A percentile compares a stretch with the other conserved stretches of the same genome.
Conservation (phyloP, 1,140 invertebrate genomes). For the Orchesella cincta region DNA sequence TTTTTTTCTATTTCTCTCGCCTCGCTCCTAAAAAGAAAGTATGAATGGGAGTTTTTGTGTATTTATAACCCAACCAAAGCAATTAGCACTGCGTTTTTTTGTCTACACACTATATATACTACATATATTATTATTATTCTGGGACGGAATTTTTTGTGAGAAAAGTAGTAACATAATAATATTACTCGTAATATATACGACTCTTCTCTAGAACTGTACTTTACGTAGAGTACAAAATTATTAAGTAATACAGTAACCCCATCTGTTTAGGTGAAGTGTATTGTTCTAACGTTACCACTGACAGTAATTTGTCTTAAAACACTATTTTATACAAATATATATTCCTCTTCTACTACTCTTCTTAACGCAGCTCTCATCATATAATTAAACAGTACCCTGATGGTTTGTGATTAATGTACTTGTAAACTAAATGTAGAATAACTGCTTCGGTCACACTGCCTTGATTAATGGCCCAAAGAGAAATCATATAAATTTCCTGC, state of each 20-base stretch:
- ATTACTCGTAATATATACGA: constrained; percentile 1
- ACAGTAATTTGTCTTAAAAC: constrained; percentile 4
- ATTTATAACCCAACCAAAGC: constrained; percentile 12
- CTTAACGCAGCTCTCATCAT: constrained; percentile 5
- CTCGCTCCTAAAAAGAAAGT: neutral
- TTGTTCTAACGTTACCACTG: neutral
- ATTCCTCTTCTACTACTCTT: neutral
- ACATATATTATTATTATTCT: neutral
- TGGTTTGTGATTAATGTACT: constrained; percentile 1
- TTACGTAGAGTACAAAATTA: neutral
- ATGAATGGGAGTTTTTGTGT: neutral
- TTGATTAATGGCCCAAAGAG: too few relatives aligned
- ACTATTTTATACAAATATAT: neutral
- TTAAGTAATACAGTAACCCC: constrained; percentile 7
- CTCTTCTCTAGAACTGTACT: neutral
- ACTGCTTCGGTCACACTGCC: too few relatives aligned
- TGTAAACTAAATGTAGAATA: too few relatives aligned
- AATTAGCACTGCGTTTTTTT: neutral
- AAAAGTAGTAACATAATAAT: constrained; percentile 7
- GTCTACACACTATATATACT: neutral
- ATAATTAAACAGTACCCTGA: neutral
- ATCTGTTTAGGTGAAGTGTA: neutral
- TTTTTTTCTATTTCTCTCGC: neutral
- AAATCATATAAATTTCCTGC: too few relatives aligned
- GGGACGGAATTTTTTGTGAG: too few relatives aligned